Evolutionary conservation across 2,113 vertebrate species (phyloP).

Genomic region (Phrynocephalus versicolor): DNA sequence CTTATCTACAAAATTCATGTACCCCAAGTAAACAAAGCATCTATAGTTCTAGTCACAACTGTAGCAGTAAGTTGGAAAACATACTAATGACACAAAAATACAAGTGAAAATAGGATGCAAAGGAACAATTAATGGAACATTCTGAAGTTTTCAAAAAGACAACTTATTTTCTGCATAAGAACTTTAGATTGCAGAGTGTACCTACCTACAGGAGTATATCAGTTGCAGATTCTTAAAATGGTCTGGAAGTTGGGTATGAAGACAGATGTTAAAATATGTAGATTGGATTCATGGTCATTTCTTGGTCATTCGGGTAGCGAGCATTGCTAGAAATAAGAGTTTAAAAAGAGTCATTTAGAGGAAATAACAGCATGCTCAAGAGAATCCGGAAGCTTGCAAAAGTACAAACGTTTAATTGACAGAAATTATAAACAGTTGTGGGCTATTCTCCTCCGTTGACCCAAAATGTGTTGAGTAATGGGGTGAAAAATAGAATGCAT

Average conservation of each 20-base stretch:
- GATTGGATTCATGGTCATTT: not conserved
- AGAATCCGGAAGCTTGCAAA: not conserved
- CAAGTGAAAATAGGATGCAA: not conserved
- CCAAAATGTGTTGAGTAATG: no score
- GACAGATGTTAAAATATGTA: not conserved
- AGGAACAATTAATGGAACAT: no score
- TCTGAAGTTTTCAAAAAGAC: no score
- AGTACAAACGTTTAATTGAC: no score
- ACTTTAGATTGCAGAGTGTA: not conserved
- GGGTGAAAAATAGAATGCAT: not conserved
- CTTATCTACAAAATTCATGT: not conserved
- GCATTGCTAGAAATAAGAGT: not conserved
- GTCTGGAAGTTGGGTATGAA: no score
- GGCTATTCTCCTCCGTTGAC: no score
- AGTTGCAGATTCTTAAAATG: no score
- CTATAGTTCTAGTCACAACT: not conserved
- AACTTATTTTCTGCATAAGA: no score
- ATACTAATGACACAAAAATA: not conserved
- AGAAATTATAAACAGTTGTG: no score
- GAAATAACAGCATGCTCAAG: not conserved
- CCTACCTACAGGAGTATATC: no score
- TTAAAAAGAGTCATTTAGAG: not conserved
- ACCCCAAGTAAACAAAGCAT: not conserved
- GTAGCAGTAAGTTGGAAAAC: not conserved
- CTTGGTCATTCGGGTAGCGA: not conserved